These are phyloP conservation scores for Ispidina picta DNA, from an alignment of 2,797 vertebrate species.

Conservation along the genomic window DNA sequence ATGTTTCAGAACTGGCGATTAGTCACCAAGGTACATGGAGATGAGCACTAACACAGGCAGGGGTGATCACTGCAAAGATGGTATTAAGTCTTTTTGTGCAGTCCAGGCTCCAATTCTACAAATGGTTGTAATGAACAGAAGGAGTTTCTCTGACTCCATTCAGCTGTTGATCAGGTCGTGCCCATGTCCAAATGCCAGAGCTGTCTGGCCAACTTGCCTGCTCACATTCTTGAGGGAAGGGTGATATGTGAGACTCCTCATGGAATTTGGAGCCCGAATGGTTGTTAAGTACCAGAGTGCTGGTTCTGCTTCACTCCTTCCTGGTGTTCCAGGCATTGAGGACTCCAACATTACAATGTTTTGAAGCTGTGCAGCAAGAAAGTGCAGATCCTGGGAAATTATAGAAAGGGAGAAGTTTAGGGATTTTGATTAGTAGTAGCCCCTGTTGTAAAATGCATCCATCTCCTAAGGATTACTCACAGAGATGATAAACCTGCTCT, in stretches of 20 bases:
- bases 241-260: neutral
- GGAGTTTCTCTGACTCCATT: slow-evolving; percentile 24
- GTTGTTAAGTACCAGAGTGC: neutral
- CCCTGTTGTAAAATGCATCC: neutral
- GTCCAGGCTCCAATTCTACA: neutral
- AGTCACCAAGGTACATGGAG: neutral
- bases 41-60: accelerated
- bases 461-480: neutral
- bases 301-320: neutral
- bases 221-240: slow-evolving; percentile 62
- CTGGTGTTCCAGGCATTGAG: neutral
- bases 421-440: neutral
- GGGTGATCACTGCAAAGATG: accelerated
- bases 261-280: slow-evolving; percentile 25
- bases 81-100: neutral
- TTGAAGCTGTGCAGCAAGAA: neutral
- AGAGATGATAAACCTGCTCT: neutral
- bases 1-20: neutral
- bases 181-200: slow-evolving; percentile 37
- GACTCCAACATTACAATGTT: accelerated
- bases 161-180: slow-evolving; percentile 7
- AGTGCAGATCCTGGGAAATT: neutral
- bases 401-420: neutral
- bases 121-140: neutral
- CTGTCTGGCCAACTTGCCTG: slow-evolving; percentile 46